Percentiles rank a stretch among this genome's conserved stretches.
These are phyloP conservation scores for Dolichotis patagonum DNA, from an alignment of 2,113 vertebrate species.

Conservation along the genomic window DNA sequence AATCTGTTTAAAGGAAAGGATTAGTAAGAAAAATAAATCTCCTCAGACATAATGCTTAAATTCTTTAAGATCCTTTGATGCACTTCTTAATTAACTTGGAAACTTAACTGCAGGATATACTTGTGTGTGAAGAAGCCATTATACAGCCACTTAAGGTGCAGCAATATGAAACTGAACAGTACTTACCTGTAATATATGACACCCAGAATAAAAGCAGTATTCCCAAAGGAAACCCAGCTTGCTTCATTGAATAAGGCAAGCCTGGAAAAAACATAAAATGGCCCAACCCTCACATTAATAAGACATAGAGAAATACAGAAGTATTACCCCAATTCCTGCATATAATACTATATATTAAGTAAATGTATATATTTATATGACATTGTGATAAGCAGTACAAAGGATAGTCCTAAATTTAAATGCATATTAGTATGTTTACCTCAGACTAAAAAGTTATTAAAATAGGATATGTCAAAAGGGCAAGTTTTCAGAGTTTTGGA, in stretches of 20 bases:
- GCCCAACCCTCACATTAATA: slow-evolving; percentile 40
- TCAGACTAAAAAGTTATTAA: slow-evolving; percentile 3
- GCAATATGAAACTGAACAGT: slow-evolving; percentile 10
- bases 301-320: not conserved
- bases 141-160: slow-evolving; percentile 4
- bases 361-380: not conserved
- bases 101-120: not conserved
- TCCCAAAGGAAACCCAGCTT: slow-evolving; percentile 95
- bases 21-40: slow-evolving; percentile 71
- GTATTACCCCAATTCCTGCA: not conserved
- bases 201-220: slow-evolving; percentile 92
- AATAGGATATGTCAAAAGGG: not conserved
- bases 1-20: slow-evolving; percentile 77
- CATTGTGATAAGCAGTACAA: not conserved
- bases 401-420: slow-evolving; percentile 14
- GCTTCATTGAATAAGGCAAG: slow-evolving; percentile 95
- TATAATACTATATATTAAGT: not conserved
- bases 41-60: slow-evolving; percentile 68
- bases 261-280: slow-evolving; percentile 86
- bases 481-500: not conserved
- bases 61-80: slow-evolving; percentile 58
- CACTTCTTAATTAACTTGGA: slow-evolving; percentile 43
- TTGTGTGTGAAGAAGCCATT: not conserved
- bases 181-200: slow-evolving; percentile 92
- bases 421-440: not conserved